Conservation (phyloP, 2,113 vertebrate genomes). For the Dicaeum eximium region DNA sequence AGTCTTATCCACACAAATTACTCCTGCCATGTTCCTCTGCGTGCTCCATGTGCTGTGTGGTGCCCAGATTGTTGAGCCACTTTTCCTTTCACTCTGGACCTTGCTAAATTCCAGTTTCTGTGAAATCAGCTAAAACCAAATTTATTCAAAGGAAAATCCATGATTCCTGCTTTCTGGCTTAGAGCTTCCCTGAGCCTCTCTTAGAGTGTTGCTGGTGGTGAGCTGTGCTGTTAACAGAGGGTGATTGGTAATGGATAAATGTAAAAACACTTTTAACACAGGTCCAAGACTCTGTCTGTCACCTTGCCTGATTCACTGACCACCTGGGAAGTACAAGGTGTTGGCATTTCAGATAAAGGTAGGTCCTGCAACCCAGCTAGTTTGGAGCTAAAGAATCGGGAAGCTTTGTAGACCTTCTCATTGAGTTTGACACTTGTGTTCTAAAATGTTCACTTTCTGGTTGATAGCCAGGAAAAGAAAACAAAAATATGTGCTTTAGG, state of each 20-base stretch:
- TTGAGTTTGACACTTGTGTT: neutral
- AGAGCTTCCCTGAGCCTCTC: neutral
- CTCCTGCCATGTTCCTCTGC: neutral
- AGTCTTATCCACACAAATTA: neutral
- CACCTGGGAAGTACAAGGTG: slow-evolving; percentile 87
- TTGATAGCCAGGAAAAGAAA: neutral
- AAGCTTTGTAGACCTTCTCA: neutral
- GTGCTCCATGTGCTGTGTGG: neutral
- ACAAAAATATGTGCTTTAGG: neutral
- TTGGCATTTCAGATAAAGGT: slow-evolving; percentile 86
- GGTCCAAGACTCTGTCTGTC: slow-evolving; percentile 43
- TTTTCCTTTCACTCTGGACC: neutral
- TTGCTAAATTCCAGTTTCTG: neutral
- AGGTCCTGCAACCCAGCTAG: neutral
- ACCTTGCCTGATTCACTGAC: slow-evolving; percentile 89
- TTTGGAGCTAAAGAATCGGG: neutral
- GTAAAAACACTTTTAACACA: slow-evolving; percentile 25
- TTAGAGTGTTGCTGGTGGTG: neutral
- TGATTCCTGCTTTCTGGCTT: neutral
- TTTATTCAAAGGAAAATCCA: neutral
- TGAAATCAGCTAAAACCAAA: neutral
- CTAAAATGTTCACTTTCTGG: neutral
- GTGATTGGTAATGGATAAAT: neutral
- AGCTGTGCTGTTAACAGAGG: neutral
- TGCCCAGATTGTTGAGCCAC: neutral